Evolutionary conservation across 2,113 vertebrate genomes (phyloP).

Genomic region (Campylomormyrus numenius): DNA sequence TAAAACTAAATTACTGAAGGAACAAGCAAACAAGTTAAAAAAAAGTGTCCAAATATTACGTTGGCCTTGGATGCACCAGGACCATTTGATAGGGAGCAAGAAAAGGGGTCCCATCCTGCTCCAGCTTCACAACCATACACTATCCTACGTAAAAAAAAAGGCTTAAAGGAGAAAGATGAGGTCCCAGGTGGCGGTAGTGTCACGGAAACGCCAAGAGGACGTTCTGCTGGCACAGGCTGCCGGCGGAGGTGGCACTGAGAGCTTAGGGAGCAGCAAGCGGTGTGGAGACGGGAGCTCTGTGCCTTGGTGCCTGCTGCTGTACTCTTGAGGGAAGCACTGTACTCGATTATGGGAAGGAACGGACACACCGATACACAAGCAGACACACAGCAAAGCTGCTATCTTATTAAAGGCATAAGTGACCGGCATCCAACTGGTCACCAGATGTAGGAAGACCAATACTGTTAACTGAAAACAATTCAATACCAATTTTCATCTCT

Average conservation of each 20-base stretch:
- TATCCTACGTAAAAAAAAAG: background rate
- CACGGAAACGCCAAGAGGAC: background rate
- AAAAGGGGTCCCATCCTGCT: background rate
- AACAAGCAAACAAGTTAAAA: background rate
- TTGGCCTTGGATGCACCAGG: background rate
- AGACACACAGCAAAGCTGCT: background rate
- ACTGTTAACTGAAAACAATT: background rate
- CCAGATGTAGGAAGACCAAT: background rate
- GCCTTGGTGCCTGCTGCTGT: background rate
- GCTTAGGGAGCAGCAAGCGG: background rate
- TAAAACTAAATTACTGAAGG: background rate
- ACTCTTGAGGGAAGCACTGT: background rate
- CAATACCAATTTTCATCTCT: background rate
- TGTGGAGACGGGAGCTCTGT: background rate
- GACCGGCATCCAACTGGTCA: background rate
- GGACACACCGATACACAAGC: background rate
- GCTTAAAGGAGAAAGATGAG: background rate
- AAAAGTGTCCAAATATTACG: background rate
- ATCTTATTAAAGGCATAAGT: background rate
- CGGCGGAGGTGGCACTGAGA: background rate
- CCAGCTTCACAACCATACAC: background rate
- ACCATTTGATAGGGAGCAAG: background rate
- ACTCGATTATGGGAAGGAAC: background rate
- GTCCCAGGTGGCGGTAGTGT: background rate
- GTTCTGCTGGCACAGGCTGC: background rate